Base-by-base conservation (phyloP, 2,113 vertebrate genomes). In the Parus major region DNA sequence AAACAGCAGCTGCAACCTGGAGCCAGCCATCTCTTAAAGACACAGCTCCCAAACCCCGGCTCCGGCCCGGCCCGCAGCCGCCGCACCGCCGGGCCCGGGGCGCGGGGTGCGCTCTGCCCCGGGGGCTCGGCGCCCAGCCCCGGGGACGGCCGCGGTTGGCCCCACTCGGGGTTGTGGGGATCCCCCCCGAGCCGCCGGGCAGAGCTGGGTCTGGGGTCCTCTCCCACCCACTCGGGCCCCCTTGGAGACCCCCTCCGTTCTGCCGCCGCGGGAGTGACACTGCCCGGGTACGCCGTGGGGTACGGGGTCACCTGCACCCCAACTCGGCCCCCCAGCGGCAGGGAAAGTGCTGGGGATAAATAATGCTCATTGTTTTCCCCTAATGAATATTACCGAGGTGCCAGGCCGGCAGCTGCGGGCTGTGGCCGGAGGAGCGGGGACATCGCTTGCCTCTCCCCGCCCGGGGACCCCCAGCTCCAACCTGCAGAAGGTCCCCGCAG, bases 21-120 rank as follows among this genome's bases (percentile, higher is more conserved):
- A 98, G 98, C 98, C 98, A 98, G 98, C 98, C 99, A 98, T 98
- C 98, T 99, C 99, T 99, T 99, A 99, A 99, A 99, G 99, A 99
- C 98, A 99, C 99, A 99, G 99, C 95, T 95, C 97, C 97, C 96
- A 85, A 47, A 80, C 50, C 33, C 50, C 55, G 60, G 77, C 36
- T 64, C 31, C 71, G 79, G 69, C 44, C 49, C 16, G 72, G 69
- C 44, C 79, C 79, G 49, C 55, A 84, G 63, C n/a, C 55, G 59
- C 82, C 61, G 24, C 82, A 41, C 33, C 41, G 39, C 57, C 19
- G 20, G 33, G 9, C 25, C 39, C 65, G 61, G 72, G 52, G 8
- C 5, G 31, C n/a, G 47, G 86, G 82, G 53, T 41, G 25, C 60
- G 2, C 66, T 59, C 56, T 23, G 79, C 50, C 86, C 42, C 25